These are phyloP conservation scores for Galago senegalensis DNA, from an alignment of 2,797 vertebrate genomes.

Conservation along the genomic window DNA sequence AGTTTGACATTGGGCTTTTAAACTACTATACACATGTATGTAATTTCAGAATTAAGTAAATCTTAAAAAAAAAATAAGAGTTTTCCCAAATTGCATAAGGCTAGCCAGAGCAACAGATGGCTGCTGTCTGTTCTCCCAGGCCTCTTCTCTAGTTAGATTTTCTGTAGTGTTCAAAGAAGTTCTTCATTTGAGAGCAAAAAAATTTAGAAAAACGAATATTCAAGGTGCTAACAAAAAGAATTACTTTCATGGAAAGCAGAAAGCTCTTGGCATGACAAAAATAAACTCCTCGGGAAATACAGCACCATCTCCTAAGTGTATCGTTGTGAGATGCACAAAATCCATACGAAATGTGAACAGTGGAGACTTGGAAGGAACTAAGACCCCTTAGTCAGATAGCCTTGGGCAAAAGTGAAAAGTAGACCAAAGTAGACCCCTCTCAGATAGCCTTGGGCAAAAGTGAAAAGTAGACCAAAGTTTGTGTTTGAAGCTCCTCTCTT, in stretches of 20 bases:
- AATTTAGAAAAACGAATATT: conserved; percentile 85
- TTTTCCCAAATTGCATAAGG: conserved; percentile 79
- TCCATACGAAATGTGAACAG: neutral
- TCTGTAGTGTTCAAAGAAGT: conserved; percentile 82
- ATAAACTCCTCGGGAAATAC: neutral
- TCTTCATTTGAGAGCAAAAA: conserved; percentile 82
- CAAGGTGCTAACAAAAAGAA: conserved; percentile 85
- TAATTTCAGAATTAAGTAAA: conserved; percentile 60
- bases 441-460: neutral
- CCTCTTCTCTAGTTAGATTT: conserved; percentile 79
- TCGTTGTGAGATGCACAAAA: neutral
- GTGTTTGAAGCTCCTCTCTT: neutral
- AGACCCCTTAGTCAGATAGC: neutral
- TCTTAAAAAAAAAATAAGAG: conserved; percentile 17
- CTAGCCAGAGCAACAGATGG: conserved; percentile 85
- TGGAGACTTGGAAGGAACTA: neutral
- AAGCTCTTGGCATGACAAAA: conserved; percentile 80
- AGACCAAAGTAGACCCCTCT: neutral
- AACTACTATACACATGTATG: neutral
- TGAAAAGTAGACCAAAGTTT: neutral
- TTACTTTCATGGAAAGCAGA: conserved; percentile 85
- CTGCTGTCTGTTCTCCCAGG: conserved; percentile 79
- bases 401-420: neutral
- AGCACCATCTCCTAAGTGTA: no score
- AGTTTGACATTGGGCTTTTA: conserved; percentile 22